Percentiles rank a stretch among this genome's conserved stretches.
Evolutionary conservation across 2,888 invertebrate genomes (phyloP).

Genomic region (Plemyria rubiginata): DNA sequence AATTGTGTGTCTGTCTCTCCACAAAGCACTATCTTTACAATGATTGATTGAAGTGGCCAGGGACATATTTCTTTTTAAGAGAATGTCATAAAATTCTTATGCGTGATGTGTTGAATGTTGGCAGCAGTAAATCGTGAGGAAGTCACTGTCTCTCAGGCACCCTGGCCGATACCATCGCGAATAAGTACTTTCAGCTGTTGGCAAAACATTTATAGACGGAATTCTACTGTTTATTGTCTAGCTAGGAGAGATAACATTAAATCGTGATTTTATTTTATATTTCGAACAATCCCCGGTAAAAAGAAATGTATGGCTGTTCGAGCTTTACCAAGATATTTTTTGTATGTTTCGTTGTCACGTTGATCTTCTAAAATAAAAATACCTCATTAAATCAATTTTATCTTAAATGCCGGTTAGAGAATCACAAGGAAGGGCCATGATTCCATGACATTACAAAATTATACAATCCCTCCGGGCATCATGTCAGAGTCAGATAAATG

Average conservation of each 20-base stretch:
- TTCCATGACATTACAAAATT: slow-evolving; percentile 47
- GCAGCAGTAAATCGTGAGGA: slow-evolving; percentile 50
- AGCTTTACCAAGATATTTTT: neutral
- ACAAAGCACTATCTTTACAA: neutral
- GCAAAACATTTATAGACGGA: slow-evolving; percentile 66
- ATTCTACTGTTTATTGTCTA: slow-evolving; percentile 58
- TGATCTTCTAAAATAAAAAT: neutral
- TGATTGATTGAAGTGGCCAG: neutral
- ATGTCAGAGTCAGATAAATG: slow-evolving; percentile 47
- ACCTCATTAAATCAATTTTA: slow-evolving; percentile 7
- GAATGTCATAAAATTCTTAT: slow-evolving; percentile 14
- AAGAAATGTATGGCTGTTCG: neutral
- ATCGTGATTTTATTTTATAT: slow-evolving; percentile 42
- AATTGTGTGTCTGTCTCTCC: no score
- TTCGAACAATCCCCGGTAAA: neutral
- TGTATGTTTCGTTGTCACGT: neutral
- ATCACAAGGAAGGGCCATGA: slow-evolving; percentile 22
- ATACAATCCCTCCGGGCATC: slow-evolving; percentile 46
- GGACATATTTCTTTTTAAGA: neutral
- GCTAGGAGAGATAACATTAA: slow-evolving; percentile 49
- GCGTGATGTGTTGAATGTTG: slow-evolving; percentile 16
- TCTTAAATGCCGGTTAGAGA: slow-evolving; percentile 12
- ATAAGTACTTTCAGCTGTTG: slow-evolving; percentile 56
- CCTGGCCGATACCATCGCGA: slow-evolving; percentile 60
- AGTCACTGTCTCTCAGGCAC: slow-evolving; percentile 49